Conservation (phyloP, 2,888 invertebrate genomes). For the Prionchulus punctatus region DNA sequence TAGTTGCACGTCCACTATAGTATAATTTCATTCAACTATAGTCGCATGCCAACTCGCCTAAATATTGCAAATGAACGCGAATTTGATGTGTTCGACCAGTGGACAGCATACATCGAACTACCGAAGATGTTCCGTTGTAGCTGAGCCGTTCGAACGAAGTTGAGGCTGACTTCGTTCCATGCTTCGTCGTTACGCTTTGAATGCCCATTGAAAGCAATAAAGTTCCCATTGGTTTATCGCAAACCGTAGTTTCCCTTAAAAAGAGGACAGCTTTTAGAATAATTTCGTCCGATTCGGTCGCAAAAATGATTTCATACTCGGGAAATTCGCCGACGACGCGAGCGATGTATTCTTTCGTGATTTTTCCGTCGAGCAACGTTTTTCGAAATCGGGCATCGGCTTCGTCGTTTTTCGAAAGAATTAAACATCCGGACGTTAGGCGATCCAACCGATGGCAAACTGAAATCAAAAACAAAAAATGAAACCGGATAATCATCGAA, state of each 20-base stretch:
- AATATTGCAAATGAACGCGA: conserved; percentile 87
- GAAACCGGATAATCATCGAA: no score
- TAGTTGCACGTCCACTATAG: not conserved
- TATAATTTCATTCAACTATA: not conserved
- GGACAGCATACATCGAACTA: conserved; percentile 78
- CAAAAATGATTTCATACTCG: conserved; percentile 43
- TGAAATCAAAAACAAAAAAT: conserved; percentile 24
- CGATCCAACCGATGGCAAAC: conserved; percentile 86
- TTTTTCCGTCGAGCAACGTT: conserved; percentile 74
- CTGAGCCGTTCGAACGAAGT: not conserved
- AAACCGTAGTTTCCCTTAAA: conserved; percentile 21
- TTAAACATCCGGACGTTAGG: conserved; percentile 76
- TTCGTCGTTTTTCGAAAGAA: conserved; percentile 80
- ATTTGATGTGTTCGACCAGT: conserved; percentile 99
- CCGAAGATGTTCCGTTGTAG: conserved; percentile 64
- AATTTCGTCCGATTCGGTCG: no score
- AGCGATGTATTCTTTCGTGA: conserved; percentile 86
- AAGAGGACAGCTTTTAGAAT: no score
- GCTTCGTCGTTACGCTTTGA: no score
- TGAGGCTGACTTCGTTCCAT: not conserved
- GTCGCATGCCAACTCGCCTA: conserved; percentile 47
- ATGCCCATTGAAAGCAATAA: no score
- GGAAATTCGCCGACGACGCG: conserved; percentile 84
- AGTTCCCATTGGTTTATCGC: conserved; percentile 25
- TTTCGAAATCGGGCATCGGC: conserved; percentile 87